Conservation (phyloP, 2,797 vertebrate genomes). For the Toxotes lorentzi region DNA sequence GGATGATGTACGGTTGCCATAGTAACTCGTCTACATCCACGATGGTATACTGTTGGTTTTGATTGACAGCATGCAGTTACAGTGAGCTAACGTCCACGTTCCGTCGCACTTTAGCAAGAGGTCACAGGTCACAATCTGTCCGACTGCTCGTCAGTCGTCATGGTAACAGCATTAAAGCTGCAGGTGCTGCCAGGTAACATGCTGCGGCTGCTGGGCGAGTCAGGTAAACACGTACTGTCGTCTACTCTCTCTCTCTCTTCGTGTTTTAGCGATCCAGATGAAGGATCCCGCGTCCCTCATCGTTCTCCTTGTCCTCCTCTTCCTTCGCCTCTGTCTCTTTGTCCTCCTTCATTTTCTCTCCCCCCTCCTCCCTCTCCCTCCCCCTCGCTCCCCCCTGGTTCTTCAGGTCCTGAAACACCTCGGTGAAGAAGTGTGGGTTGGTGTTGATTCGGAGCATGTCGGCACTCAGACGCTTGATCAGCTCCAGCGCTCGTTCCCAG, state of each 20-base stretch:
- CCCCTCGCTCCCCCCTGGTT: conserved; percentile 87
- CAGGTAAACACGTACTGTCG: conserved; percentile 21
- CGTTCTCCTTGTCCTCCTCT: conserved; percentile 62
- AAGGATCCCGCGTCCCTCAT: neutral
- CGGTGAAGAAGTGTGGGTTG: conserved; percentile 94
- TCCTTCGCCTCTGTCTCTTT: too few relatives aligned
- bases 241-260: conserved; percentile 31
- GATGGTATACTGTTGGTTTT: conserved; percentile 23
- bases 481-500: conserved; percentile 92
- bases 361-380: conserved; percentile 29
- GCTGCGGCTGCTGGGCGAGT: neutral
- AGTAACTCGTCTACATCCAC: conserved; percentile 32
- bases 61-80: conserved; percentile 53
- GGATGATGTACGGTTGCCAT: conserved; percentile 22
- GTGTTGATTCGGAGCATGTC: conserved; percentile 94
- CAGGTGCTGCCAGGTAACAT: conserved; percentile 34
- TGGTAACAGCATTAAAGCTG: neutral
- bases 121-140: conserved; percentile 5
- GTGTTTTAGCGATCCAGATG: conserved; percentile 40
- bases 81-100: conserved; percentile 22
- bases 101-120: conserved; percentile 1
- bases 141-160: neutral
- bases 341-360: conserved; percentile 68
- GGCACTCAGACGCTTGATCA: conserved; percentile 90
- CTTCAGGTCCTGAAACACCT: conserved; percentile 96